A percentile compares a stretch with the other conserved stretches of the same genome.
These are phyloP conservation scores for Peromyscus polionotus DNA, from an alignment of 2,113 vertebrate species.

Conservation along the genomic window DNA sequence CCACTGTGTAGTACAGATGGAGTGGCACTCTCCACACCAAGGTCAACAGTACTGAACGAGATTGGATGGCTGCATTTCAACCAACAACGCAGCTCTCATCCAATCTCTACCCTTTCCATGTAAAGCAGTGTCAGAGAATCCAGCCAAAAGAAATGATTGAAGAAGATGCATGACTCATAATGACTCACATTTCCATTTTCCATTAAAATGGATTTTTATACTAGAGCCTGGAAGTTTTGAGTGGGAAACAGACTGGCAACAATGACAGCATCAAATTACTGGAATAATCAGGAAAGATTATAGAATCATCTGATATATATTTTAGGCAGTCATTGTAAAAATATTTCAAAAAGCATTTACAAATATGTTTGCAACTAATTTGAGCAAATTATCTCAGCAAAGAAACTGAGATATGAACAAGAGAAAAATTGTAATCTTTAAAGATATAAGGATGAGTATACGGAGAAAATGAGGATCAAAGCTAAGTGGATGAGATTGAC, in stretches of 20 bases:
- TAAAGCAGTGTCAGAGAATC: not conserved
- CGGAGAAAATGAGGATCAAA: not conserved
- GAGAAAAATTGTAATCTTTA: not conserved
- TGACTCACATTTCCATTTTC: not conserved
- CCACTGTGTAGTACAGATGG: no score
- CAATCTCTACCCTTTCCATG: not conserved
- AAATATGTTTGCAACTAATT: not conserved
- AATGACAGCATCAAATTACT: not conserved
- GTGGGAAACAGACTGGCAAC: not conserved
- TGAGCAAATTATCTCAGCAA: not conserved
- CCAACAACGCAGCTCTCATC: not conserved
- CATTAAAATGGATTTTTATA: slow-evolving; percentile 1
- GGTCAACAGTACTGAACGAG: not conserved
- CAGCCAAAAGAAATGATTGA: not conserved
- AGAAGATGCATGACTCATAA: not conserved
- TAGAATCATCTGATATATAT: not conserved
- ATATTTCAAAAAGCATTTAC: not conserved
- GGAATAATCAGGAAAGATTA: not conserved
- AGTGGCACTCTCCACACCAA: no score
- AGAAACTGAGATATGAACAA: not conserved
- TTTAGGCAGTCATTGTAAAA: not conserved
- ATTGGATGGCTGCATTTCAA: fast-evolving
- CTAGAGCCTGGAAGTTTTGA: not conserved
- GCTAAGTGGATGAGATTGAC: not conserved
- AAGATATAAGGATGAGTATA: not conserved